Evolutionary conservation across 2,888 invertebrate species (phyloP).

Genomic region (Muscina levida): DNA sequence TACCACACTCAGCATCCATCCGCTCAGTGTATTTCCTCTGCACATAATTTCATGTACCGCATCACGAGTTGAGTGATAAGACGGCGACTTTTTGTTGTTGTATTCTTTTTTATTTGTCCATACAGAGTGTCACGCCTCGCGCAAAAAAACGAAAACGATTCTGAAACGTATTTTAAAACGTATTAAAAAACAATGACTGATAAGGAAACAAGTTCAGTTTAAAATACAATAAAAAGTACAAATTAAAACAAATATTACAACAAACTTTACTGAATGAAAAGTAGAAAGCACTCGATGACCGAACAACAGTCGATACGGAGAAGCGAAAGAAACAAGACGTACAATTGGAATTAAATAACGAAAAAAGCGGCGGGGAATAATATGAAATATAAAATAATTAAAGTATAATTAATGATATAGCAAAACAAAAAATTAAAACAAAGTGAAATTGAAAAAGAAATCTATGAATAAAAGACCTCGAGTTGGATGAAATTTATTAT

Average conservation of each 20-base stretch:
- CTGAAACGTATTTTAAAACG: constrained; percentile 48
- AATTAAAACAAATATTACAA: constrained; percentile 15
- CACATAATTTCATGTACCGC: constrained; percentile 20
- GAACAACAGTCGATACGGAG: constrained; percentile 34
- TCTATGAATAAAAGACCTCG: too few relatives aligned
- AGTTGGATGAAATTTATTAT: too few relatives aligned
- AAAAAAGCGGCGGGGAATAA: neutral
- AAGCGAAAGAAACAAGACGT: constrained; percentile 20
- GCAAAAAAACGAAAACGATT: constrained; percentile 47
- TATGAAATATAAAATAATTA: too few relatives aligned
- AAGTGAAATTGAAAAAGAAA: too few relatives aligned
- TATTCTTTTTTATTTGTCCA: constrained; percentile 2
- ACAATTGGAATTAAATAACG: constrained; percentile 17
- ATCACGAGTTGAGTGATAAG: constrained; percentile 49
- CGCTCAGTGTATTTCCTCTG: constrained; percentile 27
- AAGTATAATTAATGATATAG: too few relatives aligned
- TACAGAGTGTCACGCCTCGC: constrained; percentile 37
- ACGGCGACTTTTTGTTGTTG: constrained; percentile 3
- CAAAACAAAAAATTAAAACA: too few relatives aligned
- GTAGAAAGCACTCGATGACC: neutral
- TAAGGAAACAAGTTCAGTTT: constrained; percentile 50
- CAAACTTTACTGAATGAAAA: constrained; percentile 54
- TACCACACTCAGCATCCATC: neutral
- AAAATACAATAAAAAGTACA: neutral
- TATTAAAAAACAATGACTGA: constrained; percentile 26